phyloP scores from a whole-genome alignment of 2,888 invertebrate genomes.

The Acleris laterana region DNA sequence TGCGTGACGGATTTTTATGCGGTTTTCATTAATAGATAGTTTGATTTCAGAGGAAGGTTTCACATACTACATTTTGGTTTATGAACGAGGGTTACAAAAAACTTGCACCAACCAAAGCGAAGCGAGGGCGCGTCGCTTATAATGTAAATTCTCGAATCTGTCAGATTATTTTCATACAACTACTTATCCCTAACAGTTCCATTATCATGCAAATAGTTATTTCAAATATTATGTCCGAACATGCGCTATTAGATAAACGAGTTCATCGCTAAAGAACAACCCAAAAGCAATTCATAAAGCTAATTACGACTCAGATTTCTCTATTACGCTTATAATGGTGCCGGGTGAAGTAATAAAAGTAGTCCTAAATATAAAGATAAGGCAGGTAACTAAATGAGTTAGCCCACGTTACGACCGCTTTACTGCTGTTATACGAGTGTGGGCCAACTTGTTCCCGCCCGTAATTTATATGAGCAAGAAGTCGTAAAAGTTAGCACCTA shows the following conservation, averaged over 20 bases:
- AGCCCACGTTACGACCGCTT: constrained; percentile 51
- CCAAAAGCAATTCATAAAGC: constrained; percentile 27
- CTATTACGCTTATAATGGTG: constrained; percentile 35
- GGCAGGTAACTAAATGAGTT: constrained; percentile 51
- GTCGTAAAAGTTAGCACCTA: constrained; percentile 57
- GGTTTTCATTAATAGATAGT: too few species aligned
- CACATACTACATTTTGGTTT: too few species aligned
- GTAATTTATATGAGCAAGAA: constrained; percentile 52
- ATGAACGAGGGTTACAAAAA: too few species aligned
- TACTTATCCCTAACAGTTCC: constrained; percentile 3
- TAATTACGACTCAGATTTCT: constrained; percentile 33
- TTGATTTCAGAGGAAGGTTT: too few species aligned
- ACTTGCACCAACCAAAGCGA: too few species aligned
- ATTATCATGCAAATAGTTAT: constrained; percentile 16
- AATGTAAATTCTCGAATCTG: too few species aligned
- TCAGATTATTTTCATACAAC: too few species aligned
- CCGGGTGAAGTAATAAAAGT: constrained; percentile 44
- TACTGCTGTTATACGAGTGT: constrained; percentile 59
- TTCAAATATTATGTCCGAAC: constrained; percentile 1
- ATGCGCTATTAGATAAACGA: constrained; percentile 14
- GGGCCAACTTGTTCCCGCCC: constrained; percentile 45
- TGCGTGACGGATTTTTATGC: too few species aligned
- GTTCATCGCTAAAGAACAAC: constrained; percentile 9
- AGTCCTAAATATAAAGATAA: constrained; percentile 49
- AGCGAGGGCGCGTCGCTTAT: too few species aligned